phyloP scores from a whole-genome alignment of 1,140 invertebrate genomes.

The Heliconius melpomene region DNA sequence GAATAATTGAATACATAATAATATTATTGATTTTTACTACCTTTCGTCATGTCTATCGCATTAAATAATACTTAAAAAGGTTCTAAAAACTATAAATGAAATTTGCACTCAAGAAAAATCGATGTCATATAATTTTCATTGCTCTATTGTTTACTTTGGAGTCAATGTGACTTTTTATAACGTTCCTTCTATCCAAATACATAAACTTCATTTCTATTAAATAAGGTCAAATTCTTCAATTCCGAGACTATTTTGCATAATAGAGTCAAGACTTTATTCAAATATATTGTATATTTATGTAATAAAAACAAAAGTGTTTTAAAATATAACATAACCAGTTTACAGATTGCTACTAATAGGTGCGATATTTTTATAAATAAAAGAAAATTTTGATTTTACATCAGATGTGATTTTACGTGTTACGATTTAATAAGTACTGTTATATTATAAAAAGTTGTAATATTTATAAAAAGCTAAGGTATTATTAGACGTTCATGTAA shows the following conservation, averaged over 20 bases:
- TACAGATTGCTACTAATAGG: background rate
- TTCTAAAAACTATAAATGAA: background rate
- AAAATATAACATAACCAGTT: background rate
- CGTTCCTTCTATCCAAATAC: background rate
- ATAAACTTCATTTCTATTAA: conserved; percentile 1
- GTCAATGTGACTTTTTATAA: background rate
- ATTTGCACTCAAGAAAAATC: background rate
- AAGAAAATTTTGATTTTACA: too few relatives aligned
- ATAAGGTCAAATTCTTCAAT: background rate
- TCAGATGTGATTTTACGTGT: too few relatives aligned
- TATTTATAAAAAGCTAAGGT: background rate
- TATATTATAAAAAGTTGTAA: too few relatives aligned
- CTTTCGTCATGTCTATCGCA: too few relatives aligned
- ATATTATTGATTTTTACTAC: too few relatives aligned
- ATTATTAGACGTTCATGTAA: background rate
- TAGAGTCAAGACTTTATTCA: background rate
- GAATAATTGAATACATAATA: too few relatives aligned
- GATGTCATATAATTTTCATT: background rate
- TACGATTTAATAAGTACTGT: background rate
- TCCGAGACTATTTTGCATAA: background rate
- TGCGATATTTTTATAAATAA: too few relatives aligned
- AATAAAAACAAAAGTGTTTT: background rate
- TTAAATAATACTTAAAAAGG: too few relatives aligned
- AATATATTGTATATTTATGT: background rate
- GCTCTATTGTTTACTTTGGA: background rate